Percentiles rank a stretch among this genome's conserved stretches.
Conservation (phyloP, 1,140 invertebrate species). For the Drosophila lacertosa region DNA sequence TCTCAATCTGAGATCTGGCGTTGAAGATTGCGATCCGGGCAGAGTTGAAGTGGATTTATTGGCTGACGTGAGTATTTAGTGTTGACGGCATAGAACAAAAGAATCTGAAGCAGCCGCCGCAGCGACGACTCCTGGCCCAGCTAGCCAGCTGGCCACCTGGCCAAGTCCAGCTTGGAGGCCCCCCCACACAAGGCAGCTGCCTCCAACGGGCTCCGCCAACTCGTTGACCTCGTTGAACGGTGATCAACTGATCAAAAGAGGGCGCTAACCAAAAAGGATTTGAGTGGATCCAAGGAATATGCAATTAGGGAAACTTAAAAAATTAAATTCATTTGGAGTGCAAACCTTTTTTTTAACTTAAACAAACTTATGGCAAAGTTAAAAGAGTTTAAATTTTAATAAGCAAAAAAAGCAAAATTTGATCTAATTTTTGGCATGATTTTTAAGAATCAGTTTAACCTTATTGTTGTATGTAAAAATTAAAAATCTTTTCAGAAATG, state of each 20-base stretch:
- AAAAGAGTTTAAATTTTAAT: no score
- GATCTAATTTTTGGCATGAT: no score
- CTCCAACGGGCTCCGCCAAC: no score
- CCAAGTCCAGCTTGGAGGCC: not conserved
- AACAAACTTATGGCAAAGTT: no score
- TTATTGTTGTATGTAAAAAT: no score
- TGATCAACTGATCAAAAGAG: not conserved
- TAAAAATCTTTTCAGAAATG: no score
- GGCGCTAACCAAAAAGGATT: not conserved
- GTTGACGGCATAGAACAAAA: slow-evolving; percentile 84
- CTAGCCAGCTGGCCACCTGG: slow-evolving; percentile 26
- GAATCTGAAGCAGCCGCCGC: slow-evolving; percentile 44
- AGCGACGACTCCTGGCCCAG: slow-evolving; percentile 3
- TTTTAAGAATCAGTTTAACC: no score
- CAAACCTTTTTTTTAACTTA: no score
- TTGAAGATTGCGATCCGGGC: slow-evolving; percentile 54
- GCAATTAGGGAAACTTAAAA: no score
- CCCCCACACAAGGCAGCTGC: slow-evolving; percentile 15
- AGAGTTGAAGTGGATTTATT: slow-evolving; percentile 83
- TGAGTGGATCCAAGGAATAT: not conserved
- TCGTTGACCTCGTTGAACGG: not conserved
- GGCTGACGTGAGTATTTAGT: slow-evolving; percentile 84
- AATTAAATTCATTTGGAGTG: no score
- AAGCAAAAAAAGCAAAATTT: no score
- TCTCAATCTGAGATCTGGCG: slow-evolving; percentile 42